Percentiles rank a stretch among this genome's conserved stretches.
Evolutionary conservation across 2,888 invertebrate genomes (phyloP).

Genomic region (Platycnemis pennipes): DNA sequence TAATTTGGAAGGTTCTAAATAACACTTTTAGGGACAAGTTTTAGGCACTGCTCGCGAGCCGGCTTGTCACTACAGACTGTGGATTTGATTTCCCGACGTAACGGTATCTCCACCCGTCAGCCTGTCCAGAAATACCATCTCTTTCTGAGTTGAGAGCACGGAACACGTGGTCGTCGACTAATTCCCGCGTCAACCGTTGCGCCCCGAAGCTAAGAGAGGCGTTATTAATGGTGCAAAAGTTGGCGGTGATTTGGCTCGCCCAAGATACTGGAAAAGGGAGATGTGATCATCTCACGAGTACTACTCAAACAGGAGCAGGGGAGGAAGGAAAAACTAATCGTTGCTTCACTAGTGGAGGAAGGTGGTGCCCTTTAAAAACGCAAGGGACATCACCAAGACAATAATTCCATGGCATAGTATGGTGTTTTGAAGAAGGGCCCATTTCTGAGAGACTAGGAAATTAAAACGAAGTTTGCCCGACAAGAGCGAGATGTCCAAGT

Average conservation of each 20-base stretch:
- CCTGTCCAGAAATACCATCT: background rate
- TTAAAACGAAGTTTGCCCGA: no score
- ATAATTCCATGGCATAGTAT: no score
- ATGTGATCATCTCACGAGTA: no score
- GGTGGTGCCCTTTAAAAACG: no score
- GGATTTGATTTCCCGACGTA: background rate
- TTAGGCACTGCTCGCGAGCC: background rate
- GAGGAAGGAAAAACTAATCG: no score
- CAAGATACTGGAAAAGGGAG: background rate
- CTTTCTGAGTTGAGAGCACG: background rate
- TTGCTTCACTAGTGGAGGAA: no score
- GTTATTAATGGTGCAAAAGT: background rate
- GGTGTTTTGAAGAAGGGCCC: no score
- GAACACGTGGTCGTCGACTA: background rate
- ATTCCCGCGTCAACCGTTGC: background rate
- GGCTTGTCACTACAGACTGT: background rate
- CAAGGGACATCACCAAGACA: no score
- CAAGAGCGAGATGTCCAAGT: no score
- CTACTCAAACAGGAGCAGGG: no score
- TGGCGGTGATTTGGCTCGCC: background rate
- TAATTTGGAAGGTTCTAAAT: background rate
- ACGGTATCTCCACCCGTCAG: background rate
- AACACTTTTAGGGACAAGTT: background rate
- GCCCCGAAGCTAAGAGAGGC: background rate
- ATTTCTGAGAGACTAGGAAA: no score